Conservation (phyloP, 37 sponge, comb jelly and placozoan species). For the Chondrilla cf. caribensis region DNA sequence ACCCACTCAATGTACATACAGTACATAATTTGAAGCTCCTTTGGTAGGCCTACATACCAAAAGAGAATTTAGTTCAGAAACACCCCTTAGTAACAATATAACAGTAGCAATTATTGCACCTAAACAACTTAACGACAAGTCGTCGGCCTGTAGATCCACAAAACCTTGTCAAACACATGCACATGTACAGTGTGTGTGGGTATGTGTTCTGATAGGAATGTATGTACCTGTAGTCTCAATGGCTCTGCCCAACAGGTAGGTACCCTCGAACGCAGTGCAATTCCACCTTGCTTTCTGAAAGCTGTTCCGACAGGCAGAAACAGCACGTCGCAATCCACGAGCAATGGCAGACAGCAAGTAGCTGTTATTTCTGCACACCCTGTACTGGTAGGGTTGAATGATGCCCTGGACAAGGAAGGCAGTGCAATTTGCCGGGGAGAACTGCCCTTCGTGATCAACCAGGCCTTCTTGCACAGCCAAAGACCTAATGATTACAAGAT, state of each 20-base stretch:
- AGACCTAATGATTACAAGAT: no score
- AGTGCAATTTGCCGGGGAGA: neutral
- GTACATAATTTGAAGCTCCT: no score
- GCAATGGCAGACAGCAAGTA: constrained; percentile 1
- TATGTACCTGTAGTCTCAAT: neutral
- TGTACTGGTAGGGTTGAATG: neutral
- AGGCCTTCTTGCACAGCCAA: neutral
- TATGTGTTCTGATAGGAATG: no score
- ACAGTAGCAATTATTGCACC: no score
- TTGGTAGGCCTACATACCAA: no score
- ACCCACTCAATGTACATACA: no score
- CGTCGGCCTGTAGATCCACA: no score
- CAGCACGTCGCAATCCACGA: constrained; percentile 10
- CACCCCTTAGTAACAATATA: no score
- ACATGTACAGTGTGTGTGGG: no score
- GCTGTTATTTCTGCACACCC: neutral
- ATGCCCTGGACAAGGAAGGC: neutral
- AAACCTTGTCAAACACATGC: no score
- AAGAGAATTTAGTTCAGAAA: no score
- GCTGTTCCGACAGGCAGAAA: neutral
- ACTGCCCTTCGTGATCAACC: neutral
- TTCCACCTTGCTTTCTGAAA: neutral
- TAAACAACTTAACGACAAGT: no score
- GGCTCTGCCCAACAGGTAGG: neutral
- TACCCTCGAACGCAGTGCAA: constrained; percentile 4